Conservation (phyloP, 2,888 invertebrate species). For the Nematopogon swammerdamellus region DNA sequence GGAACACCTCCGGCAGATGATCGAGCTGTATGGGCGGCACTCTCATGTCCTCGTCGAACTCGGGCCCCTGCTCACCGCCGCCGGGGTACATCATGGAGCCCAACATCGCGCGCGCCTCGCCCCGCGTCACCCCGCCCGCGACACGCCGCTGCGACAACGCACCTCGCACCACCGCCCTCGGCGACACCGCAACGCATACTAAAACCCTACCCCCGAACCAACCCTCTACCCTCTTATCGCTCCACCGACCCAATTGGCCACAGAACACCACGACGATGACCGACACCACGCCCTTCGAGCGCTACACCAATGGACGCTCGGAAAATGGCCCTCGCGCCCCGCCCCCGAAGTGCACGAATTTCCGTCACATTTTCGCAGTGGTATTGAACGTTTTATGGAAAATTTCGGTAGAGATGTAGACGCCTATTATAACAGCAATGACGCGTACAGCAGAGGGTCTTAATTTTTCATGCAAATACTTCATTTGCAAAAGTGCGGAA, state of each 20-base stretch:
- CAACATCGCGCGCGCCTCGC: slow-evolving; percentile 24
- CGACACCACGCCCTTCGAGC: slow-evolving; percentile 45
- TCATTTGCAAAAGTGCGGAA: no score
- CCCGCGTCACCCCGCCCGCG: slow-evolving; percentile 26
- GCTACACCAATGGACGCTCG: slow-evolving; percentile 22
- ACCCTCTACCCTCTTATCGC: slow-evolving; percentile 51
- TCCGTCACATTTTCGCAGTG: slow-evolving; percentile 34
- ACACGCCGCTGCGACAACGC: slow-evolving; percentile 30
- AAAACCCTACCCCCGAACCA: slow-evolving; percentile 24
- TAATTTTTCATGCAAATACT: no score
- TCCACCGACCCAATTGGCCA: slow-evolving; percentile 32
- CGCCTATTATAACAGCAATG: no score
- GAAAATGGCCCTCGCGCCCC: slow-evolving; percentile 10
- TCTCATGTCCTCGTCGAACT: slow-evolving; percentile 55
- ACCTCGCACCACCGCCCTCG: slow-evolving; percentile 34
- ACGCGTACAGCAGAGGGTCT: no score
- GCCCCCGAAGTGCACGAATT: slow-evolving; percentile 20
- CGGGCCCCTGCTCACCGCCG: slow-evolving; percentile 27
- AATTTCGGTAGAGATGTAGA: neutral
- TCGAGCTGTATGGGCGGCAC: slow-evolving; percentile 72
- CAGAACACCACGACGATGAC: slow-evolving; percentile 34
- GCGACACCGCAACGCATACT: slow-evolving; percentile 1
- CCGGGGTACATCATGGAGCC: slow-evolving; percentile 51
- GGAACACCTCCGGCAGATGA: slow-evolving; percentile 68
- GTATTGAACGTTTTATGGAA: slow-evolving; percentile 33